Base-by-base conservation (phyloP, 2,113 vertebrate genomes). In the Sialia sialis region DNA sequence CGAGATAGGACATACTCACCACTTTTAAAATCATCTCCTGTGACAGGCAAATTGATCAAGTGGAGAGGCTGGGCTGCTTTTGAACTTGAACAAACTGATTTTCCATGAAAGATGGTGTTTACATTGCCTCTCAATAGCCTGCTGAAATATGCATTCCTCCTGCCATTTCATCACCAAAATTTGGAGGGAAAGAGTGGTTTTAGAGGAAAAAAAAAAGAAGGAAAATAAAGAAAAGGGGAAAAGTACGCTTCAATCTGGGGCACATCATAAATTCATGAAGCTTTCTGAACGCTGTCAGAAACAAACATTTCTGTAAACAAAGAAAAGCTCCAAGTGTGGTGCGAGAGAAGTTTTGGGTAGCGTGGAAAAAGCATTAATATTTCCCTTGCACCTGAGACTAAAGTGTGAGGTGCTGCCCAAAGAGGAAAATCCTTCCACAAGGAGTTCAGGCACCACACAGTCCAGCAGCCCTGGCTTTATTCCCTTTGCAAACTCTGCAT, bases 211-310 rank as follows among this genome's bases (percentile, higher is more conserved):
- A 19, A 11, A 16, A 29, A 18, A 20, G 16, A 18, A 48, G 26
- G 10, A 27, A 32, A 25, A 25, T 13, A 26, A 19, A 18, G 21
- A 54, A 7, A 54, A 64, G 36, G 60, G 3, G 8, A 63, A 81
- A 81, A 78, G 19, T 0, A 7, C 0, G 2, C 77, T 72, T 3
- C 0, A 66, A 95, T 95, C 63, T 91, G 70, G 90, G 94, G 23
- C 76, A 27, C 85, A 95, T 95, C 94, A 87, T 91, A 95, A 96
- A 95, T 95, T 92, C 95, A 95, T 77, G 58, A 96, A 96, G 84
- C 75, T 52, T 86, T 85, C 82, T 59, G 58, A 93, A 82, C 20
- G 72, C 91, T 86, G 88, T 87, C 89, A 97, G 85, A 72, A 89
- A 93, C 80, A 86, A 94, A 88, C 44, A 6, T 82, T 70, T 73